Conservation (phyloP, 2,113 vertebrate genomes). For the Ifrita kowaldi region DNA sequence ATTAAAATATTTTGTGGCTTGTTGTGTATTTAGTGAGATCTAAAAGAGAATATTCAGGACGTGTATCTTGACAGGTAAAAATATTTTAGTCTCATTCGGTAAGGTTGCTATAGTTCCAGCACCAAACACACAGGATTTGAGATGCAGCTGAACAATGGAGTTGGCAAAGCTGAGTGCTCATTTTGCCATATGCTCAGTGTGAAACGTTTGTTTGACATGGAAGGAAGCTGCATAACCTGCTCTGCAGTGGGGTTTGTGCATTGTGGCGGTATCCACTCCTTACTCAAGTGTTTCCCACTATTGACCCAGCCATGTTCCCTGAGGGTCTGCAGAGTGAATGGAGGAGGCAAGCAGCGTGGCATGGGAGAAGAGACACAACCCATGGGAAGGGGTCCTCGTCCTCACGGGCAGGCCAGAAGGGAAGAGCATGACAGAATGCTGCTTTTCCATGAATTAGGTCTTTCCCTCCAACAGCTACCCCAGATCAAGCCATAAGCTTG, state of each 20-base stretch:
- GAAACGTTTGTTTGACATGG: background rate
- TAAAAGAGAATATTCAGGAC: background rate
- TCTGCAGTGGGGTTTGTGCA: background rate
- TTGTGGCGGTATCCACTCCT: background rate
- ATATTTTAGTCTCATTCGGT: background rate
- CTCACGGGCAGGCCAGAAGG: background rate
- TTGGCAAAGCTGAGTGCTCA: background rate
- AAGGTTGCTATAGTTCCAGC: background rate
- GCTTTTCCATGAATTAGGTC: background rate
- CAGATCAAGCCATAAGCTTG: background rate
- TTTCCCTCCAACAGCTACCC: background rate
- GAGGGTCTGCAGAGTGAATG: background rate
- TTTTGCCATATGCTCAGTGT: background rate
- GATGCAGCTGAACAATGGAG: background rate
- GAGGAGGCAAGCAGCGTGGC: background rate
- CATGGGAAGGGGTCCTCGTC: background rate
- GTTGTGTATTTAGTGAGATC: background rate
- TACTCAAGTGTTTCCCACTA: background rate
- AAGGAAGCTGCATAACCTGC: background rate
- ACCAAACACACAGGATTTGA: background rate
- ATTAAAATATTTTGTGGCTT: background rate
- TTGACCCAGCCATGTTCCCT: background rate
- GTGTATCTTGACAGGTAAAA: background rate
- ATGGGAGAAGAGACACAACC: background rate
- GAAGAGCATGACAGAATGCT: background rate